Evolutionary conservation across 2,888 invertebrate genomes (phyloP).

Genomic region (Zygaena filipendulae): DNA sequence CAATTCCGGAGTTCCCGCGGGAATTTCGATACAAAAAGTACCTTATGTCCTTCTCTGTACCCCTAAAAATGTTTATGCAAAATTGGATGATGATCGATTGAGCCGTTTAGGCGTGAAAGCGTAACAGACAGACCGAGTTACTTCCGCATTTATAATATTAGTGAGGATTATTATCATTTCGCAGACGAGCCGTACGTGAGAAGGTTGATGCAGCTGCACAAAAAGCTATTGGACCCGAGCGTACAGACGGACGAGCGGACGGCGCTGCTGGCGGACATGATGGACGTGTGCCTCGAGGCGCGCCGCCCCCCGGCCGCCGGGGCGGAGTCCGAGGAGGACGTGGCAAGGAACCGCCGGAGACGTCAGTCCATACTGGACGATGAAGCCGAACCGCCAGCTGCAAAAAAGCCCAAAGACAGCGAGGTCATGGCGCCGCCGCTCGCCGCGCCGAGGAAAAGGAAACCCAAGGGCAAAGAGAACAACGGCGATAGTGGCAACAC

Average conservation of each 20-base stretch:
- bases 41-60: no score
- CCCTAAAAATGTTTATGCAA: no score
- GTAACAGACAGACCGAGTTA: no score
- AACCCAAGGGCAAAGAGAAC: conserved; percentile 27
- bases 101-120: no score
- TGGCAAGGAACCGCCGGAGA: conserved; percentile 18
- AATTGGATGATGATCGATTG: no score
- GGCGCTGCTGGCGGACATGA: conserved; percentile 34
- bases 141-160: no score
- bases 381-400: conserved; percentile 18
- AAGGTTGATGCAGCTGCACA: conserved; percentile 33
- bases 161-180: no score
- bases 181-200: conserved; percentile 43
- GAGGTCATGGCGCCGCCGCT: conserved; percentile 51
- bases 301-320: conserved; percentile 15
- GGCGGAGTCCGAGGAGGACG: conserved; percentile 27
- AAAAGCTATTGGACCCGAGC: conserved; percentile 34
- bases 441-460: conserved; percentile 35
- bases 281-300: conserved; percentile 38
- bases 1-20: no score
- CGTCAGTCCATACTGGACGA: conserved; percentile 20
- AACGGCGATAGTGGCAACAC: conserved; percentile 14
- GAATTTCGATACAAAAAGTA: no score
- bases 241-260: conserved; percentile 43
- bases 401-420: conserved; percentile 17